Base-by-base conservation (phyloP, 2,113 vertebrate species). In the Albula goreensis region DNA sequence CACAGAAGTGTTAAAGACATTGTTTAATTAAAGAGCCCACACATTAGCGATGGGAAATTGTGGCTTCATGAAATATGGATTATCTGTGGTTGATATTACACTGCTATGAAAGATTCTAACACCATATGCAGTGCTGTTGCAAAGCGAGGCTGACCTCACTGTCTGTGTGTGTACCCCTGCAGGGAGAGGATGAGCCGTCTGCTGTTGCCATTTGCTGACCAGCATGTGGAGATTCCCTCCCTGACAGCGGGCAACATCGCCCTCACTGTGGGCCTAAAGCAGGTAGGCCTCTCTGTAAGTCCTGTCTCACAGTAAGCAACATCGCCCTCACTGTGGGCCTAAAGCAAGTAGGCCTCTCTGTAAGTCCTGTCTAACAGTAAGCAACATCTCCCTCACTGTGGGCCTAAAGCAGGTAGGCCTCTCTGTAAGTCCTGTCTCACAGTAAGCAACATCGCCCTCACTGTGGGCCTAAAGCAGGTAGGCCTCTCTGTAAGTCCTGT, bases 151-250 rank as follows among this genome's bases (percentile, higher is more conserved):
- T 74, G 5, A n/a, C 31, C 70, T 74, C 41, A 53, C 52, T 70
- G 13, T 85, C 80, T 60, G 78, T 80, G 50, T 50, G 85, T 48
- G 57, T 3, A 50, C 25, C 63, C 89, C 89, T 94, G 57, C 84
- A 99, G 98, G n/a, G 98, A 99, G 90, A 94, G 97, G 94, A 96
- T 99, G 94, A 99, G 97, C 92, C 95, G 97, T 22, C 93, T 99
- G 86, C 93, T 99, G 78, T 92, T 99, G 89, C 98, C 98, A 22
- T 99, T 99, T 93, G 98, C 98, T 82, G 98, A 99, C 90, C 98
- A 98, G 89, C 97, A 98, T 9, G 91, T 98, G 82, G 98, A 99
- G 94, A 98, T 99, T 88, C 92, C 97, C 41, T 98, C 96, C 0
- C 91, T 99, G 86, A 94, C 94, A 50, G 96, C 97, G 19, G 98